A percentile compares a stretch with the other conserved stretches of the same genome.
These are phyloP conservation scores for Odocoileus virginianus DNA, from an alignment of 2,113 vertebrate genomes.

Conservation along the genomic window DNA sequence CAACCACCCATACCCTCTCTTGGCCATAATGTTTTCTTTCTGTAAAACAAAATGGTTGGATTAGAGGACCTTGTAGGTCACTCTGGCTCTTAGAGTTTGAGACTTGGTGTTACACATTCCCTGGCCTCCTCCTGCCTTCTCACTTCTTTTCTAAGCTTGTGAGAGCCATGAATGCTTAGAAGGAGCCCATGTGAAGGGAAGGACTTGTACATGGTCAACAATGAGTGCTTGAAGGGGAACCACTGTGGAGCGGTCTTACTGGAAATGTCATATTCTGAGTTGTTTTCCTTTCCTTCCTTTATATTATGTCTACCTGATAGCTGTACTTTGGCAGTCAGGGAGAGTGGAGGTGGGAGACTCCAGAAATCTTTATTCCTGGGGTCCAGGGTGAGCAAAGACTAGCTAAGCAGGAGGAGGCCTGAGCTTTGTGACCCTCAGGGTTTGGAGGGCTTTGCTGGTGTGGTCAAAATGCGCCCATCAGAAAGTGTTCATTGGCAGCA, in stretches of 20 bases:
- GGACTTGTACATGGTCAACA: not conserved
- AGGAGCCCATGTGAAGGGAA: rapidly evolving
- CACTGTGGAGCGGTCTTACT: not conserved
- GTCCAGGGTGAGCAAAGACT: not conserved
- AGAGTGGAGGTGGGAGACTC: not conserved
- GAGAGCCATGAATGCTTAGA: not conserved
- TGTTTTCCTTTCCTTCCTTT: not conserved
- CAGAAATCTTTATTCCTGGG: not conserved
- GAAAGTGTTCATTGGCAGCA: not conserved
- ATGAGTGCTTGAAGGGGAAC: not conserved
- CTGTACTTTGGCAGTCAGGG: not conserved
- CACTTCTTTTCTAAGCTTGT: not conserved
- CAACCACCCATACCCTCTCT: not conserved
- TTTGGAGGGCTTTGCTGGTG: not conserved
- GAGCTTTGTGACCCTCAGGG: not conserved
- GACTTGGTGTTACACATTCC: not conserved
- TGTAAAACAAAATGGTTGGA: not conserved
- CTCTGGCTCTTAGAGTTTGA: not conserved
- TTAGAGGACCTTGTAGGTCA: not conserved
- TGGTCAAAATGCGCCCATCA: not conserved
- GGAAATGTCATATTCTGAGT: not conserved
- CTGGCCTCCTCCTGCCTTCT: not conserved
- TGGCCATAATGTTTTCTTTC: not conserved
- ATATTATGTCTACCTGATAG: not conserved
- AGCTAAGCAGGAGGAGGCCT: not conserved